A percentile compares a stretch with the other conserved stretches of the same genome.
These are phyloP conservation scores for Cyclina sinensis DNA, from an alignment of 1,140 invertebrate species.

Conservation along the genomic window DNA sequence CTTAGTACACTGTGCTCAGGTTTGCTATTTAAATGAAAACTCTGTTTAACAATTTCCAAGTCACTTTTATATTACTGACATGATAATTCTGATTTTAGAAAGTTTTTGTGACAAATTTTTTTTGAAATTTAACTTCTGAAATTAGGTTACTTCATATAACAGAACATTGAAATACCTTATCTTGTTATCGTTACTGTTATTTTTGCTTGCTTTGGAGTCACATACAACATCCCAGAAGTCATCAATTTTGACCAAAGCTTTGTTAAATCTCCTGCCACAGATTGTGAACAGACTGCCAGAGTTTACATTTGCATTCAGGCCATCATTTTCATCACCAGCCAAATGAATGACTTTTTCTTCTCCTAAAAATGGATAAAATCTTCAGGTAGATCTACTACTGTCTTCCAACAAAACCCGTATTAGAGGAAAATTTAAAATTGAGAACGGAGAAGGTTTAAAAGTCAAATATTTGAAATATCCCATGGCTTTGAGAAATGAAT, in stretches of 20 bases:
- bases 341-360: constrained; percentile 77
- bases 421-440: neutral
- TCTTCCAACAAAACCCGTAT: neutral
- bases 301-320: constrained; percentile 65
- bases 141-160: neutral
- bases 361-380: constrained; percentile 41
- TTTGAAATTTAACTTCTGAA: no score
- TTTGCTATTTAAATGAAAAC: no score
- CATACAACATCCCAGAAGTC: constrained; percentile 68
- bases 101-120: no score
- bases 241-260: constrained; percentile 68
- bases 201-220: constrained; percentile 60
- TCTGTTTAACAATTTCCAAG: no score
- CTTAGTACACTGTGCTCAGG: no score
- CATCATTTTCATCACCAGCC: constrained; percentile 76
- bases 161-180: constrained; percentile 53
- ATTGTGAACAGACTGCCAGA: constrained; percentile 66
- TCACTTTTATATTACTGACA: no score
- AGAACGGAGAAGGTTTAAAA: no score
- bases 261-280: constrained; percentile 61
- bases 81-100: no score
- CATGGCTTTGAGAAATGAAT: no score
- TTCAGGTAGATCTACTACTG: no score
- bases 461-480: no score
- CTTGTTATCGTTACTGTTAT: constrained; percentile 66